A percentile compares a stretch with the other conserved stretches of the same genome.
Evolutionary conservation across 2,113 vertebrate species (phyloP).

Genomic region (Fregetta grallaria): DNA sequence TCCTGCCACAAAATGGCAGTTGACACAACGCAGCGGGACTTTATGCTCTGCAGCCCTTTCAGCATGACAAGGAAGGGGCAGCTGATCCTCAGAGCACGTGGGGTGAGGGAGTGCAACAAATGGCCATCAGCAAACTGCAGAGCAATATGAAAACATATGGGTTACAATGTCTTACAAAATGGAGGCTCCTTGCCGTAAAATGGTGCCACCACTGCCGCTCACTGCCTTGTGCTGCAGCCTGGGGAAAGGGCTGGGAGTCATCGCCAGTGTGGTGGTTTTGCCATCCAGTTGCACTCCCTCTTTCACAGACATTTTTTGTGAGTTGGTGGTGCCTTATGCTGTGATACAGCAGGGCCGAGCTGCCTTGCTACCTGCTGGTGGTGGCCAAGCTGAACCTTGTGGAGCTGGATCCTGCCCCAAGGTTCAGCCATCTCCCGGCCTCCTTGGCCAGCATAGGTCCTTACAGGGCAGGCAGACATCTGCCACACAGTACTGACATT

Average conservation of each 20-base stretch:
- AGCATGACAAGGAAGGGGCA: not conserved
- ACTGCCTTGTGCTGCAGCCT: not conserved
- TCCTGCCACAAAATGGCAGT: not conserved
- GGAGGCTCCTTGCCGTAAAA: not conserved
- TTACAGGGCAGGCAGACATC: not conserved
- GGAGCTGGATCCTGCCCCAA: not conserved
- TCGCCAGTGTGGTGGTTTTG: not conserved
- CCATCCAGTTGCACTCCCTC: not conserved
- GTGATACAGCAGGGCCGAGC: not conserved
- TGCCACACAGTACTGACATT: not conserved
- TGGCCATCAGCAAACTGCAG: not conserved
- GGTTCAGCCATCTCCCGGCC: not conserved
- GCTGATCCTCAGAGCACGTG: not conserved
- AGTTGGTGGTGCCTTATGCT: not conserved
- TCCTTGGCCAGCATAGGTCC: not conserved
- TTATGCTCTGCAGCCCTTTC: not conserved
- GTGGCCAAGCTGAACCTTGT: not conserved
- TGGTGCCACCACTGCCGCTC: not conserved
- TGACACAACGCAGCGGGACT: not conserved
- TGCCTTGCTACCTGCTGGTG: not conserved
- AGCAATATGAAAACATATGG: not conserved
- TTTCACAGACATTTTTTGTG: not conserved
- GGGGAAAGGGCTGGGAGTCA: not conserved
- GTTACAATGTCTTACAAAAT: not conserved
- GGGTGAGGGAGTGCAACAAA: not conserved